phyloP scores from a whole-genome alignment of 1,140 invertebrate genomes.

The Epicauta chinensis region DNA sequence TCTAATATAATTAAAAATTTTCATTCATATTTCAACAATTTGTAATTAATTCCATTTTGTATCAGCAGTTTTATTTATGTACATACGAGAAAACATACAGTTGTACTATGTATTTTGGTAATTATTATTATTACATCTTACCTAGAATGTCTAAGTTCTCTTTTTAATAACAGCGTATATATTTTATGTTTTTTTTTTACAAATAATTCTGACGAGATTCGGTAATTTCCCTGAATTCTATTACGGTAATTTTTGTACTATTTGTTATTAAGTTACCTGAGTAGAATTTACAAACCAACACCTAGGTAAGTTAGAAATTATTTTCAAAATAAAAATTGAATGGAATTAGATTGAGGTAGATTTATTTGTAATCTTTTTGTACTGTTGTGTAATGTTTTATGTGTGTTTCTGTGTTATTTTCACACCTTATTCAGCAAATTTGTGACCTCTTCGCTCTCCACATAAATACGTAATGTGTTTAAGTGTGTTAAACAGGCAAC shows the following conservation, averaged over 20 bases:
- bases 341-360: conserved; percentile 30
- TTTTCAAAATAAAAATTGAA: not conserved
- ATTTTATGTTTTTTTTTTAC: not conserved
- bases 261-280: conserved; percentile 27
- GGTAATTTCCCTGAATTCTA: conserved; percentile 15
- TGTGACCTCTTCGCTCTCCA: conserved; percentile 4
- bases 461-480: no score
- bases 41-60: no score
- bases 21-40: no score
- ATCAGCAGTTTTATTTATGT: no score
- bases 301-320: conserved; percentile 31
- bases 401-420: no score
- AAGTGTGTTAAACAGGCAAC: conserved; percentile 25
- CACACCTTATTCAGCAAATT: no score
- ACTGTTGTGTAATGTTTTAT: conserved; percentile 25
- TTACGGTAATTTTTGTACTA: conserved; percentile 9
- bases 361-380: conserved; percentile 21
- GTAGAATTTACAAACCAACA: conserved; percentile 24
- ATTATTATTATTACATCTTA: conserved; percentile 19
- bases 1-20: no score
- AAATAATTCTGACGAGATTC: conserved; percentile 21
- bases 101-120: no score
- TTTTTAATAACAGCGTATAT: no score
- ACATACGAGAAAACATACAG: no score
- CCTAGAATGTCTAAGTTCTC: conserved; percentile 22